A percentile compares a stretch with the other conserved stretches of the same genome.
Conservation (phyloP, 2,113 vertebrate genomes). For the Muntiacus muntjak region DNA sequence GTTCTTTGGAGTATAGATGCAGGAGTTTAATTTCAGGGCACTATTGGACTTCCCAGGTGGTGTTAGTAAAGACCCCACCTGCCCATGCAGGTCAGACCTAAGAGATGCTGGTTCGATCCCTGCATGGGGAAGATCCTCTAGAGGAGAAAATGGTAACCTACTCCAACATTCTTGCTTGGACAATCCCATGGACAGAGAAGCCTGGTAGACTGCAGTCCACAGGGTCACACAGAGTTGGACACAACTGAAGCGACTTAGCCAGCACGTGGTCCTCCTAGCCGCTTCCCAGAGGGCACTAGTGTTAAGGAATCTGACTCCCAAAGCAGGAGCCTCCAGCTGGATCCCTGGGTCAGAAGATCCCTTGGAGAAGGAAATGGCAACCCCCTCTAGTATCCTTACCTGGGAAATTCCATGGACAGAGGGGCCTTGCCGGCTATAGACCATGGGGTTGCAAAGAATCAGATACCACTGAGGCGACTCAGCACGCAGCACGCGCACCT, state of each 20-base stretch:
- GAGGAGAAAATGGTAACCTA: neutral
- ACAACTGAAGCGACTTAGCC: neutral
- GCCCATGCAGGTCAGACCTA: neutral
- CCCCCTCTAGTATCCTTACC: neutral
- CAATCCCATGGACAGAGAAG: neutral
- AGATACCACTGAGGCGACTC: neutral
- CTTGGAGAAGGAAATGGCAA: neutral
- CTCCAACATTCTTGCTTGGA: neutral
- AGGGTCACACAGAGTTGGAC: neutral
- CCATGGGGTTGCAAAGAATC: neutral
- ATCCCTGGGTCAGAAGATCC: neutral
- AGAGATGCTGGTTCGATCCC: neutral
- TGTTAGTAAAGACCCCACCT: neutral
- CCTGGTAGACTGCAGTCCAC: neutral
- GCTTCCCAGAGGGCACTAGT: neutral
- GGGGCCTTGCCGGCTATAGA: neutral
- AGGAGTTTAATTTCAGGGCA: neutral
- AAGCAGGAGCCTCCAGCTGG: neutral
- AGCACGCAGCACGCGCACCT: accelerated
- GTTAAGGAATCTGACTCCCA: neutral
- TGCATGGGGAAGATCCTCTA: neutral
- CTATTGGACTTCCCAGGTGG: neutral
- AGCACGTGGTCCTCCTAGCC: neutral
- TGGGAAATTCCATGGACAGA: neutral
- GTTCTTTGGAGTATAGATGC: neutral